Evolutionary conservation across 1,140 invertebrate species (phyloP), one percentile per base, ranked within the genome.

Genomic region (Liolophura sinensis): DNA sequence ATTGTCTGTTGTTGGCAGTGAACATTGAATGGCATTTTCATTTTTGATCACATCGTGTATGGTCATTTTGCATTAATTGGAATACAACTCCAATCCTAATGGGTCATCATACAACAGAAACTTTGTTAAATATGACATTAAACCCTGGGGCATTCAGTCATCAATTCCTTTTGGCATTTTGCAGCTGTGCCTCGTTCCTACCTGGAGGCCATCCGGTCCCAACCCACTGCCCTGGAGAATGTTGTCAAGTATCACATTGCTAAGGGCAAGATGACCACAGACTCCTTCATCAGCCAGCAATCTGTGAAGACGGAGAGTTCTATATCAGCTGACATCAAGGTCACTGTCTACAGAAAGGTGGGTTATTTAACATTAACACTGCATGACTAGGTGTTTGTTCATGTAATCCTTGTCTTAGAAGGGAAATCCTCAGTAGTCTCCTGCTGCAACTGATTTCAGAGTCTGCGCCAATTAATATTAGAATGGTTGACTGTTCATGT

Each of bases 201-300:
- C 24, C 61, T 70, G 27, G 69, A 68, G 1, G 70, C 73, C 0
- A 50, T 78, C 25, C 55, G 51, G 40, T 59, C 60, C 20, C 70
- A 74, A 22, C 74, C 74, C 14, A 66, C 69, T n/a, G 50, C 66
- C 12, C 63, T 74, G 61, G 52, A 60, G n/a, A 61, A 67, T 16
- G 24, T 75, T 24, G 14, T 73, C 20, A 52, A 76, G 40, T 73
- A 76, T 50, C 74, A 76, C 69, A 76, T 71, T 15, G 56, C 65
- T 4, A 63, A 68, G 52, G 72, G 74, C 18, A 64, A 69, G 31
- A 52, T 75, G n/a, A 65, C 50, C 1, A 56, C 70, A 31, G 50
- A 68, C 59, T 20, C 60, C 15, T 59, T 75, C 47, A 60, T 75
- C 14, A 69, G 73, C 0, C 64, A 71, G 27, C 25, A 64, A 1